Base-by-base conservation (phyloP, 2,113 vertebrate species). In the Mohoua ochrocephala region DNA sequence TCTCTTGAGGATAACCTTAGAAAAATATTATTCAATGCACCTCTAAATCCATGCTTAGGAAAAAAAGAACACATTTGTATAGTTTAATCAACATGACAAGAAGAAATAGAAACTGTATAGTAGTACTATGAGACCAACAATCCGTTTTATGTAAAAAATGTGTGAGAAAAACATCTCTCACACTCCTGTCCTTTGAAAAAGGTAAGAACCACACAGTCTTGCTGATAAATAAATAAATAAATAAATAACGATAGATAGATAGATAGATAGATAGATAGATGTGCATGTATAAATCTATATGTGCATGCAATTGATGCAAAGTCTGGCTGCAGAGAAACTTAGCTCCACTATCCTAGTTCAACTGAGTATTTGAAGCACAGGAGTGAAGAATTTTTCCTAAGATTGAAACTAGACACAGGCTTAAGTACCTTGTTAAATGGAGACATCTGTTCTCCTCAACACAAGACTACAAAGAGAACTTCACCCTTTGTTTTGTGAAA, bases 401-500 rank as follows among this genome's bases (percentile, higher is more conserved):
- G 12, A 33, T 35, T 53, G 75, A 82, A 94, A 70, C 28, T 35
- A 95, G 76, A 63, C 76, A 93, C 13, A 74, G 30, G 21, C 10
- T 78, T 84, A 94, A 84, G 91, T 86, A 88, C n/a, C 85, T 92
- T 88, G 71, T 94, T 95, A 94, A 93, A 90, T 24, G 0, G 1
- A 91, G 68, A 94, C 45, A 77, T 93, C 79, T 95, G 92, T 70
- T 88, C 56, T 82, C 27, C 54, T 85, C 75, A 75, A 56, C 27
- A 18, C 50, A 68, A 52, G 47, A 77, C 68, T 84, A 90, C 49
- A 90, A 92, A 88, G 60, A 42, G 31, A 88, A 84, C 10, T 84
- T 86, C 86, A n/a, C 22, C 28, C 37, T 93, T 93, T 93, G 83
- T 92, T 91, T 94, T 64, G 64, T 92, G 64, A 78, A 91, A 93